Evolutionary conservation across 2,113 vertebrate genomes (phyloP).

Genomic region (Sinosuthora webbiana): DNA sequence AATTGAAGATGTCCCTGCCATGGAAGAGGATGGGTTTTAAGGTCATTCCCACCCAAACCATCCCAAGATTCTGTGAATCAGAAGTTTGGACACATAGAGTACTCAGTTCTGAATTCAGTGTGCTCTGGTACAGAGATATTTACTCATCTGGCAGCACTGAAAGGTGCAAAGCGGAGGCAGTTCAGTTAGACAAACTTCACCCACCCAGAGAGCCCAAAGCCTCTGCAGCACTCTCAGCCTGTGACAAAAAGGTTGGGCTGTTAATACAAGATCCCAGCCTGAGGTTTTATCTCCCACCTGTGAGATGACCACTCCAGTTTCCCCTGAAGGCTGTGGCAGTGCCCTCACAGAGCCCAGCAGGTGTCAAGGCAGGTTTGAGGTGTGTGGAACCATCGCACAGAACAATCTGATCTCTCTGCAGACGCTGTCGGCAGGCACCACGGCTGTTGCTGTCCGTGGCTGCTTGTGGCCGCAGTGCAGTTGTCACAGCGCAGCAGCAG

Average conservation of each 20-base stretch:
- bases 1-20: not conserved
- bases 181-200: not conserved
- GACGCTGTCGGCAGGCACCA: constrained; percentile 96
- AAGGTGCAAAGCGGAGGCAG: not conserved
- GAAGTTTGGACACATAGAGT: rapidly evolving
- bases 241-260: not conserved
- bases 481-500: constrained; percentile 71
- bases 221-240: not conserved
- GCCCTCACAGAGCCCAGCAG: rapidly evolving
- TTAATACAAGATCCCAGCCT: not conserved
- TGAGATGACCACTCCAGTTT: no score
- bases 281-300: not conserved
- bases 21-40: not conserved
- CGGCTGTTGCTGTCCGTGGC: constrained; percentile 81
- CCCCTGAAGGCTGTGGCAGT: not conserved
- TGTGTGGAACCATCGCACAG: constrained; percentile 98
- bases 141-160: not conserved
- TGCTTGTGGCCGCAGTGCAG: constrained; percentile 70
- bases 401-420: constrained; percentile 79
- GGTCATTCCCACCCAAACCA: not conserved
- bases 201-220: not conserved
- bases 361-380: no score
- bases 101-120: not conserved
- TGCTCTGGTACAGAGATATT: not conserved
- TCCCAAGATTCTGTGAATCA: not conserved